A percentile compares a stretch with the other conserved stretches of the same genome.
Conservation (phyloP, 2,113 vertebrate species). For the Ictalurus punctatus region DNA sequence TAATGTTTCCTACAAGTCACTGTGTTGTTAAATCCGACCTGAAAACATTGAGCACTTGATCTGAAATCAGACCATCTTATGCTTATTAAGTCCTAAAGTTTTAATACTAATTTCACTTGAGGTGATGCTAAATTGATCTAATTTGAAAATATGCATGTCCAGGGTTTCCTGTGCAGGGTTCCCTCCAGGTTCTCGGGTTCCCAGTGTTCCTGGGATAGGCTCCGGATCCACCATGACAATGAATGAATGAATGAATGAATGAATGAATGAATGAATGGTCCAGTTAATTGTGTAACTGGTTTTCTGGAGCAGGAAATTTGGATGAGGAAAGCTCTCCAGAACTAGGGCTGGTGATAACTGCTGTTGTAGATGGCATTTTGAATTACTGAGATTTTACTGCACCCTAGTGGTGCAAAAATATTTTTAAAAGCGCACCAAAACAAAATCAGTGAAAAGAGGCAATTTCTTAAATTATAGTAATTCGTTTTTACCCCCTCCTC, state of each 20-base stretch:
- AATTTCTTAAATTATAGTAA: neutral
- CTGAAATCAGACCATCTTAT: neutral
- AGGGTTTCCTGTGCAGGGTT: too few species aligned
- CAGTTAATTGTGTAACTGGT: neutral
- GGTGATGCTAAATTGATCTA: neutral
- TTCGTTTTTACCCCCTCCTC: neutral
- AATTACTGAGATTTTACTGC: slow-evolving; percentile 31
- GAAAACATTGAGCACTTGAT: neutral
- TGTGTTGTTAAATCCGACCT: neutral
- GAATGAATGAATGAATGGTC: neutral
- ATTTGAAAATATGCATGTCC: neutral
- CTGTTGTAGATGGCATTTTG: neutral
- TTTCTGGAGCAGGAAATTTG: neutral
- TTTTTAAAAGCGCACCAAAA: too few species aligned
- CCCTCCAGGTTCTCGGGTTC: neutral
- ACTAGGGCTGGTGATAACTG: neutral
- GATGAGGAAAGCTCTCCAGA: neutral
- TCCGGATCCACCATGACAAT: neutral
- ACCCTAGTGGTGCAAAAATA: slow-evolving; percentile 54
- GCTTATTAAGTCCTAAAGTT: neutral
- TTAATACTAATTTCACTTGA: neutral
- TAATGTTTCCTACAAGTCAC: neutral
- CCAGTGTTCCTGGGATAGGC: neutral
- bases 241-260: neutral
- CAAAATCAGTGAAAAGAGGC: neutral